phyloP scores from a whole-genome alignment of 2,797 vertebrate genomes.

The Clamator glandarius region DNA sequence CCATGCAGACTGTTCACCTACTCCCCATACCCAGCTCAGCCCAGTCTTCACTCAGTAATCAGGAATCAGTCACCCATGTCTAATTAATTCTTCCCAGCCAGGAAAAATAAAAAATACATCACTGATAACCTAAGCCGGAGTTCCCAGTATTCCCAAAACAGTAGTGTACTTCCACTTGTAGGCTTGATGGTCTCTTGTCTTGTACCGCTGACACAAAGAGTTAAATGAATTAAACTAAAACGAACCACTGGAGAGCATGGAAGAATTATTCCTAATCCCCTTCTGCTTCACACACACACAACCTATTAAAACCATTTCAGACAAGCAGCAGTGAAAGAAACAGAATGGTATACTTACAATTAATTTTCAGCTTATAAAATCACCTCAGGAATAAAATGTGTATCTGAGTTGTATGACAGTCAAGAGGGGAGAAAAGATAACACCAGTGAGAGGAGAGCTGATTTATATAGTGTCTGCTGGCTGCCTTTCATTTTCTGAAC shows the following conservation, averaged over 20 bases:
- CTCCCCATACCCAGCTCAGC: not conserved
- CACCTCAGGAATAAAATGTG: not conserved
- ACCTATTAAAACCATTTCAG: not conserved
- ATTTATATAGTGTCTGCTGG: conserved; percentile 23
- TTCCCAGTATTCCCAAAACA: not conserved
- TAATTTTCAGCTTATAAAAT: not conserved
- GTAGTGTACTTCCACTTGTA: not conserved
- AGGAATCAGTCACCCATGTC: not conserved
- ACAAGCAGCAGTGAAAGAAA: not conserved
- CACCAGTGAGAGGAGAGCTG: not conserved
- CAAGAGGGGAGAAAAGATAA: conserved; percentile 4
- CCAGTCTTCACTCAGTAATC: not conserved
- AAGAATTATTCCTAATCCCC: not conserved
- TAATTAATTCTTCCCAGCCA: not conserved
- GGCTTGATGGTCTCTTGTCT: not conserved
- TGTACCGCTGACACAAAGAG: not conserved
- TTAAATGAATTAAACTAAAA: not conserved
- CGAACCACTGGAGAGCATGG: not conserved
- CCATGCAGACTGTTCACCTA: not conserved
- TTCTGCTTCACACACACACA: not conserved
- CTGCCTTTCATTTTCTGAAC: conserved; percentile 20
- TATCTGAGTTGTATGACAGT: not conserved
- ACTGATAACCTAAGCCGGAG: not conserved
- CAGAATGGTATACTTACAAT: not conserved
- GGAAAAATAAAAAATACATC: not conserved